A percentile compares a stretch with the other conserved stretches of the same genome.
These are phyloP conservation scores for Glaucidium brasilianum DNA, from an alignment of 2,113 vertebrate genomes.

Conservation along the genomic window DNA sequence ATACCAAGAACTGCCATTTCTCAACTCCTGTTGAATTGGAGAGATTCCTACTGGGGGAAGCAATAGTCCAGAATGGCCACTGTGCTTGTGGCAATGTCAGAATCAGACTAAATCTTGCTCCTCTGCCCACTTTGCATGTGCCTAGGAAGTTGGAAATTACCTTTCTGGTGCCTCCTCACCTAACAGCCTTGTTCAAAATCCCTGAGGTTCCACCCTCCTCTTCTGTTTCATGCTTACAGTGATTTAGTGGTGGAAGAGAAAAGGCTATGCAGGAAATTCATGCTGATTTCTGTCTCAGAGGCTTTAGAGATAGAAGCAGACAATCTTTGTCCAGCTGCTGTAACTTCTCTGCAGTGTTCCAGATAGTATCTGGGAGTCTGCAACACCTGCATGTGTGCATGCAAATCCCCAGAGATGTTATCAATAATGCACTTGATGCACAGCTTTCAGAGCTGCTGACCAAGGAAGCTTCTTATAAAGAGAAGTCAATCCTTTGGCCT, in stretches of 20 bases:
- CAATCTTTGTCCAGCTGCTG: not conserved
- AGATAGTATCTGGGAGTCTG: not conserved
- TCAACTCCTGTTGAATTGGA: not conserved
- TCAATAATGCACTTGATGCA: conserved; percentile 5
- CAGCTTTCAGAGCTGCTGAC: not conserved
- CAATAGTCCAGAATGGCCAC: not conserved
- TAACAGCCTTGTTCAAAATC: not conserved
- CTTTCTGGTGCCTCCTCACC: not conserved
- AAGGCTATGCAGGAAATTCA: not conserved
- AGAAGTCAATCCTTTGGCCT: not conserved
- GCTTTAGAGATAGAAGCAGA: not conserved
- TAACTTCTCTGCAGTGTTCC: not conserved
- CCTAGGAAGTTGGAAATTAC: not conserved
- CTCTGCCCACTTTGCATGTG: not conserved
- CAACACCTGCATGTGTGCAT: not conserved
- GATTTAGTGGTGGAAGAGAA: not conserved
- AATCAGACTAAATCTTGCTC: not conserved
- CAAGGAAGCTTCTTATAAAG: not conserved
- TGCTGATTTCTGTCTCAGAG: not conserved
- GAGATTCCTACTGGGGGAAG: not conserved
- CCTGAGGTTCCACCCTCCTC: not conserved
- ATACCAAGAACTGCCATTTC: not conserved
- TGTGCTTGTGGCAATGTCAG: not conserved
- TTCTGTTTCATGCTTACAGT: not conserved
- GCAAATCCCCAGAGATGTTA: not conserved